These are phyloP conservation scores for Araneus ventricosus DNA, from an alignment of 1,140 invertebrate species.

Conservation along the genomic window DNA sequence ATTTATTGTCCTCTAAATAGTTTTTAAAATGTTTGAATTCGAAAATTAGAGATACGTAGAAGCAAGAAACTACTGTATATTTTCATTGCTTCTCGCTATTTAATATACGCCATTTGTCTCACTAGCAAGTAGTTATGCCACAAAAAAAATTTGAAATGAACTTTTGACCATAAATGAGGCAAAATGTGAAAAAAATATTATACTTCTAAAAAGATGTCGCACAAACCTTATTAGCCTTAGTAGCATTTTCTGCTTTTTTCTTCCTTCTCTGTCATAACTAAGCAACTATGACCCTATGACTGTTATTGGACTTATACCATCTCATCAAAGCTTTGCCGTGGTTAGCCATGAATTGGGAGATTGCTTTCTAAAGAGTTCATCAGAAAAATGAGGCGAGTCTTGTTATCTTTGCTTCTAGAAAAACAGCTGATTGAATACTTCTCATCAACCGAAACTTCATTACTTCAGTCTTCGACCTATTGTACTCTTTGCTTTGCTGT, in stretches of 20 bases:
- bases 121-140: no score
- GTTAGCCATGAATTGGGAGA: not conserved
- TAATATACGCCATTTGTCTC: no score
- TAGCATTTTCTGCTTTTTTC: not conserved
- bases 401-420: conserved; percentile 19
- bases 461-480: conserved; percentile 1
- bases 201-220: no score
- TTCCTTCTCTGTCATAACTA: not conserved
- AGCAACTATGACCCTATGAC: not conserved
- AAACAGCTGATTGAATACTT: conserved; percentile 37
- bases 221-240: no score
- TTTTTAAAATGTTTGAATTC: no score
- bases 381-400: not conserved
- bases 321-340: not conserved
- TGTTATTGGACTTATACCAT: not conserved
- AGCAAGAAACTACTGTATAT: no score
- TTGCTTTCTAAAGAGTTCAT: conserved; percentile 6
- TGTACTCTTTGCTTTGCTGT: not conserved
- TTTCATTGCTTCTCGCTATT: no score
- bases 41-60: no score
- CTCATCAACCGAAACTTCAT: conserved; percentile 20
- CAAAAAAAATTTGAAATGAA: no score
- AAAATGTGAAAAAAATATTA: no score
- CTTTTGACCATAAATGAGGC: no score
- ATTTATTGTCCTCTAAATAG: no score